Conservation (phyloP, 2,797 vertebrate genomes). For the Acrossocheilus wenchowensis region DNA sequence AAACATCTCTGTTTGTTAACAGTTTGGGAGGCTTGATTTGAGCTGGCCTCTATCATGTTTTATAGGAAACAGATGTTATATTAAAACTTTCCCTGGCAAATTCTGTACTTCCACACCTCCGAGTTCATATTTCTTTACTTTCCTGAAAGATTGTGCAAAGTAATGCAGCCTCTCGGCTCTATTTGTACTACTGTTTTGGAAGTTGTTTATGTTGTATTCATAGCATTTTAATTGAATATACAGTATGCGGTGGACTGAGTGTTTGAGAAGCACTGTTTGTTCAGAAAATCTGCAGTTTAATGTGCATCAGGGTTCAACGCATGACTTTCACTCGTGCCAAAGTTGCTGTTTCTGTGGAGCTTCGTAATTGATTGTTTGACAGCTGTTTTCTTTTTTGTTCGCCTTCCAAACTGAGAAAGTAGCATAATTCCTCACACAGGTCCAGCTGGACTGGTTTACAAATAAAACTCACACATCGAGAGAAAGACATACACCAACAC, state of each 20-base stretch:
- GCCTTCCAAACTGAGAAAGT: slow-evolving; percentile 69
- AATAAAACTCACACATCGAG: slow-evolving; percentile 51
- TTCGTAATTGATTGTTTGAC: slow-evolving; percentile 79
- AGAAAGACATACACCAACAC: slow-evolving; percentile 31
- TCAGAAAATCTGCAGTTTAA: not conserved
- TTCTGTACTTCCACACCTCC: not conserved
- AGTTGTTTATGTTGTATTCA: not conserved
- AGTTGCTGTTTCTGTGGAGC: slow-evolving; percentile 53
- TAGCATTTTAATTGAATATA: not conserved
- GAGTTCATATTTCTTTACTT: slow-evolving; percentile 9
- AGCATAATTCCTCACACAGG: slow-evolving; percentile 75
- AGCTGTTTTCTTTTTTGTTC: slow-evolving; percentile 80
- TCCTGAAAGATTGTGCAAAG: not conserved
- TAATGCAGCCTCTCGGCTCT: not conserved
- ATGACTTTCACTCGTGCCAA: not conserved
- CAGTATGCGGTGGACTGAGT: not conserved
- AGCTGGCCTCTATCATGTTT: slow-evolving; percentile 1
- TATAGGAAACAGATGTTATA: slow-evolving; percentile 25
- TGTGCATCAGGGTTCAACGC: not conserved
- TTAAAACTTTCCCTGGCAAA: slow-evolving; percentile 17
- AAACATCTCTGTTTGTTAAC: slow-evolving; percentile 26
- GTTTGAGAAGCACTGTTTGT: not conserved
- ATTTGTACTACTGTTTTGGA: not conserved
- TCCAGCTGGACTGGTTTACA: slow-evolving; percentile 76
- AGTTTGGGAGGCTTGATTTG: not conserved